phyloP scores from a whole-genome alignment of 2,797 vertebrate species.

The Megaceryle alcyon region DNA sequence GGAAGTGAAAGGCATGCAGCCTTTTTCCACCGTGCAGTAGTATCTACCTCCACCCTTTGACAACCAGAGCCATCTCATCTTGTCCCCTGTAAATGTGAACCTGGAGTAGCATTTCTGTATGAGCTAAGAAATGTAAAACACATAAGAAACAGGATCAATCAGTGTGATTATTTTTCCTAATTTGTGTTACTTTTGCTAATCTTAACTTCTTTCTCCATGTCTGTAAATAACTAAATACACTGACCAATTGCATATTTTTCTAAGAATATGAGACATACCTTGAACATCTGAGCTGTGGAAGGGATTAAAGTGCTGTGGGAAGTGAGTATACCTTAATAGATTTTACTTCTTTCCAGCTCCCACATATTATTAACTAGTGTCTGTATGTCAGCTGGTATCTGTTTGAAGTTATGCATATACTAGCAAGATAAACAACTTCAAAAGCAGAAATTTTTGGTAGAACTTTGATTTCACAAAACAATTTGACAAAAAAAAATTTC shows the following conservation, averaged over 20 bases:
- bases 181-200: neutral
- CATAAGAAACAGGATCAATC: neutral
- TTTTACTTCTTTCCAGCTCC: neutral
- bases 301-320: neutral
- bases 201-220: neutral
- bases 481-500: neutral
- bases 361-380: neutral
- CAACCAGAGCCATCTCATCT: neutral
- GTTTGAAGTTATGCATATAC: neutral
- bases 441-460: neutral
- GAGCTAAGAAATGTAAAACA: neutral
- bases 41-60: neutral
- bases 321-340: neutral
- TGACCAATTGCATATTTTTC: neutral
- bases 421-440: neutral
- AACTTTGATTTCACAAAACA: neutral
- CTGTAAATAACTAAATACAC: neutral
- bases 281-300: neutral
- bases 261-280: neutral
- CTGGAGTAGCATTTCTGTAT: neutral
- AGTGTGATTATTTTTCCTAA: neutral
- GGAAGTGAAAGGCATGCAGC: neutral
- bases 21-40: neutral
- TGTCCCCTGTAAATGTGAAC: neutral
- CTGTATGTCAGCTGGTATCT: neutral